Evolutionary conservation across 2,113 vertebrate species (phyloP).

Genomic region (Tachysurus fulvidraco): DNA sequence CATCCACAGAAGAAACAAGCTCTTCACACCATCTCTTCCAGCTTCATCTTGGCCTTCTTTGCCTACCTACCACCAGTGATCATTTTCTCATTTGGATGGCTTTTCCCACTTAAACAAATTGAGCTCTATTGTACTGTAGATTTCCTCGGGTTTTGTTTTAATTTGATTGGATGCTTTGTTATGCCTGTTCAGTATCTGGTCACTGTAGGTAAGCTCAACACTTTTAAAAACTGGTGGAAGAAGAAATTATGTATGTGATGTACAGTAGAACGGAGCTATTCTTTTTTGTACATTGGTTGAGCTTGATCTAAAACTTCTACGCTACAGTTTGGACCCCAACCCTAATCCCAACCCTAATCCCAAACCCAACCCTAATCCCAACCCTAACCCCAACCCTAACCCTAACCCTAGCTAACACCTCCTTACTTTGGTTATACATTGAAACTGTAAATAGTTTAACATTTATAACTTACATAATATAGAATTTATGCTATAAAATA

Average conservation of each 20-base stretch:
- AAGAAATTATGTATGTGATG: not conserved
- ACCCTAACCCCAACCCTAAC: no score
- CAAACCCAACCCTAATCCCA: no score
- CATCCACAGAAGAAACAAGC: conserved; percentile 51
- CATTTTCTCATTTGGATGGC: conserved; percentile 2
- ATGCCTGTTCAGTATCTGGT: conserved; percentile 36
- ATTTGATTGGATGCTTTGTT: conserved; percentile 1
- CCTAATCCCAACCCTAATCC: no score
- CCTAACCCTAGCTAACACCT: no score
- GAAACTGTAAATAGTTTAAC: not conserved
- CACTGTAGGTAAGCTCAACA: conserved; percentile 5
- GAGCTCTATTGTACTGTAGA: not conserved
- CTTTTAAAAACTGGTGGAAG: not conserved
- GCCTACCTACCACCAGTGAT: conserved; percentile 31
- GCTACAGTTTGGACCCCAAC: not conserved
- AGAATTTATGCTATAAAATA: not conserved
- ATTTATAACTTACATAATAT: no score
- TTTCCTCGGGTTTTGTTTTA: not conserved
- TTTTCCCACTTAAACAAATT: not conserved
- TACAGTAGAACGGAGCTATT: no score
- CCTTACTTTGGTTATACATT: no score
- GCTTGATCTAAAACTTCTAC: not conserved
- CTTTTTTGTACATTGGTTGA: no score
- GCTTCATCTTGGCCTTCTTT: conserved; percentile 21
- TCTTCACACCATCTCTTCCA: conserved; percentile 30